A percentile compares a stretch with the other conserved stretches of the same genome.
These are phyloP conservation scores for Drosophila willistoni DNA, from an alignment of 1,140 invertebrate genomes.

Conservation along the genomic window DNA sequence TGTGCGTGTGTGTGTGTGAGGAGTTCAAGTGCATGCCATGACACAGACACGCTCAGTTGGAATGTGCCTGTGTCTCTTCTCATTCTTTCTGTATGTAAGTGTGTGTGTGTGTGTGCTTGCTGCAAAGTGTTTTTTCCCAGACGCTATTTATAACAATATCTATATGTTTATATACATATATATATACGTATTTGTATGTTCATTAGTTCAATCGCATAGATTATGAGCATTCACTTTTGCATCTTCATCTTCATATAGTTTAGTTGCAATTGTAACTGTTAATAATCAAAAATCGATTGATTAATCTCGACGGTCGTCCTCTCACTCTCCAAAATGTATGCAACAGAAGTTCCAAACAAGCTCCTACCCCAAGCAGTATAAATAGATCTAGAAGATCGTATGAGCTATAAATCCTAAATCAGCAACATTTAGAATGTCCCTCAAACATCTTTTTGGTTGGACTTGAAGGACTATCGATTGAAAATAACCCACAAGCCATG, in stretches of 20 bases:
- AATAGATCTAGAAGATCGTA: no score
- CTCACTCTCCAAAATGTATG: no score
- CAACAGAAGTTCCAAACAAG: no score
- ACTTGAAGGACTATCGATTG: no score
- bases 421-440: no score
- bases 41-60: constrained; percentile 47
- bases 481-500: no score
- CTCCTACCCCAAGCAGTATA: no score
- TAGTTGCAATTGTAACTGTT: not conserved
- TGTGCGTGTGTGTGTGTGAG: constrained; percentile 40
- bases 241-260: not conserved
- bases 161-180: not conserved
- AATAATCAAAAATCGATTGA: not conserved
- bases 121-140: constrained; percentile 82
- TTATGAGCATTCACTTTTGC: constrained; percentile 34
- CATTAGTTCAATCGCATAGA: constrained; percentile 20
- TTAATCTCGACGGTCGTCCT: no score
- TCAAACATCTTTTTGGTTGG: no score
- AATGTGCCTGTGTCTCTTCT: constrained; percentile 16
- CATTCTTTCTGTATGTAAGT: not conserved
- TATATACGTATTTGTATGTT: not conserved
- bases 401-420: no score
- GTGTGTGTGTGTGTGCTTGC: constrained; percentile 22
- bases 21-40: constrained; percentile 77
- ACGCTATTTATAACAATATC: constrained; percentile 66